Base-by-base conservation (phyloP, 2,797 vertebrate genomes). In the Sphenodon punctatus region DNA sequence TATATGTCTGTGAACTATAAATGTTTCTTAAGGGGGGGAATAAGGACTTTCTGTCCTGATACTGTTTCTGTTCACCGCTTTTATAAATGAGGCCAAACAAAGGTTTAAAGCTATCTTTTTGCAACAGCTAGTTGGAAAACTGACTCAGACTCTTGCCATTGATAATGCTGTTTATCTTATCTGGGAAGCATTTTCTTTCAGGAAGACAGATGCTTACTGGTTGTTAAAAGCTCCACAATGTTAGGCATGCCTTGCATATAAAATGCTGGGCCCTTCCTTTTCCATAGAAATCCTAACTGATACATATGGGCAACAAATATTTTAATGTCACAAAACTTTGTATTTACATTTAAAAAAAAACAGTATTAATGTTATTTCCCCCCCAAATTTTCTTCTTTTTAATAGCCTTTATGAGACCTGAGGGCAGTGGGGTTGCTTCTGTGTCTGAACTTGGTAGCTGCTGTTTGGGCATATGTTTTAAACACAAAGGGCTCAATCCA, bases 81-180 rank as follows among this genome's bases (percentile, higher is more conserved):
- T 23, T 42, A 70, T 73, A 48, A 48, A 48, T 55, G 42, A 3
- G 67, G 70, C 45, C 38, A 55, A 67, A 3, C 76, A 11, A 42
- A 49, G 63, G 59, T 43, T n/a, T 3, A 8, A 10, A 32, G 34
- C 16, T 69, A 2, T 79, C 64, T 65, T 42, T 30, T 27, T 51
- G 7, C 32, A 71, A 58, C 41, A 41, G 8, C 49, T 65, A 45
- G 38, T 59, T 49, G 3, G 41, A 20, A 23, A 7, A 25, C 32
- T 17, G 13, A 55, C 38, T 22, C 55, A 48, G 51, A 45, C 58
- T 49, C 20, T 69, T 65, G 12, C 23, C 14, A 14, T 30, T 63
- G 58, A 51, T 86, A 70, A 67, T 16, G 53, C 36, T 55, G 55
- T 78, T 55, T 12, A 7, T 77, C 63, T 89, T 53, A 81, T 85